Evolutionary conservation across 2,113 vertebrate genomes (phyloP).

Genomic region (Oncorhynchus gorbuscha): DNA sequence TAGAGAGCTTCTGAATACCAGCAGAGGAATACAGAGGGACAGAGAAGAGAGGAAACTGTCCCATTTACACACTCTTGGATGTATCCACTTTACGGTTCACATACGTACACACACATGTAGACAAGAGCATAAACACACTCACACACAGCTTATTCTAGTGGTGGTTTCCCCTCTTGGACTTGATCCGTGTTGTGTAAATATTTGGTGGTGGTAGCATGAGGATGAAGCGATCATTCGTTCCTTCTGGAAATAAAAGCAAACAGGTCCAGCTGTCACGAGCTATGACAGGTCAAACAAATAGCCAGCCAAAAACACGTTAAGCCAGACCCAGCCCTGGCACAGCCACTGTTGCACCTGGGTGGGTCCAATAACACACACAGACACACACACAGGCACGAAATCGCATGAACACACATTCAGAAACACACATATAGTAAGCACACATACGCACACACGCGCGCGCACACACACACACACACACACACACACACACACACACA

Average conservation of each 20-base stretch:
- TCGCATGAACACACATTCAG: no score
- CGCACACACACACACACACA: no score
- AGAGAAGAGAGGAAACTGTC: no score
- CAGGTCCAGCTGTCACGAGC: conserved; percentile 37
- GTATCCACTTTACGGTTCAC: no score
- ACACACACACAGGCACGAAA: neutral
- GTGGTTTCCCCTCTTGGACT: conserved; percentile 47
- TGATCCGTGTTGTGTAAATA: conserved; percentile 62
- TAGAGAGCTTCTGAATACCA: no score
- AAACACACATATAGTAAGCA: neutral
- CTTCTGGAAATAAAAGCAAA: conserved; percentile 57
- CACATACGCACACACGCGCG: neutral
- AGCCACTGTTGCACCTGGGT: neutral
- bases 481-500: no score
- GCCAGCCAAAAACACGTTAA: conserved; percentile 13
- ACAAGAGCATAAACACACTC: neutral
- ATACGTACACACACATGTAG: neutral
- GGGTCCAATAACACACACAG: conserved; percentile 1
- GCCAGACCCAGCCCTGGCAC: neutral
- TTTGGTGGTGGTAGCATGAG: conserved; percentile 43
- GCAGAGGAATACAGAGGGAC: no score
- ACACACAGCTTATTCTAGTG: conserved; percentile 23
- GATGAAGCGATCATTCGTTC: conserved; percentile 39
- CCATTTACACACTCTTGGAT: no score
- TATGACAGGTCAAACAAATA: conserved; percentile 47